These are phyloP conservation scores for Gila robusta DNA, from an alignment of 2,797 vertebrate species.

Conservation along the genomic window DNA sequence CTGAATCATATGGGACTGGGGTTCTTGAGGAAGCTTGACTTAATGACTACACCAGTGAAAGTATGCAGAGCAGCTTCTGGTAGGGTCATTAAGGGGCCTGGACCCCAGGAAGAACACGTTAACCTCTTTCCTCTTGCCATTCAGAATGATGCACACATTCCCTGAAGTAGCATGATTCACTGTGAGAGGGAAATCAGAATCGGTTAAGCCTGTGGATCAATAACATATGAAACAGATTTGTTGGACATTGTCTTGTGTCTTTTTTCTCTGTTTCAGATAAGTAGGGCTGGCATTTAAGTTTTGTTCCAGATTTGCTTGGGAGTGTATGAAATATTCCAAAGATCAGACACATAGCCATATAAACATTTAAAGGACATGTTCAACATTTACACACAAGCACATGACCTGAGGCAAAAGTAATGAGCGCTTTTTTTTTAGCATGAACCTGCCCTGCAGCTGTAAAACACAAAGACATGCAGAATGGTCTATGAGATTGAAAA, in stretches of 20 bases:
- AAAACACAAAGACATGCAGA: conserved; percentile 72
- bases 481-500: conserved; percentile 73
- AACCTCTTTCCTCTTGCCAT: conserved; percentile 57
- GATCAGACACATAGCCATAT: neutral
- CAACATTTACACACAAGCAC: conserved; percentile 57
- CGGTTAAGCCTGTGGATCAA: conserved; percentile 17
- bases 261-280: neutral
- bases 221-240: conserved; percentile 13
- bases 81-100: conserved; percentile 78
- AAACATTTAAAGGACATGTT: conserved; percentile 29
- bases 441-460: conserved; percentile 55
- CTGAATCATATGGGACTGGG: conserved; percentile 57
- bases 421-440: conserved; percentile 42
- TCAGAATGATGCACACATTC: conserved; percentile 41
- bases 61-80: conserved; percentile 77
- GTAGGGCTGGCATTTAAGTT: neutral
- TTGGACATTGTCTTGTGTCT: neutral
- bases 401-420: conserved; percentile 60
- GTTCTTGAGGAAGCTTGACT: conserved; percentile 56
- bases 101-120: conserved; percentile 53
- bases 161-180: conserved; percentile 56
- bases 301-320: conserved; percentile 3
- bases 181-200: conserved; percentile 29
- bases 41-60: conserved; percentile 78
- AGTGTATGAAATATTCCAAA: neutral